Conservation (phyloP, 2,113 vertebrate species). For the Phainopepla nitens region DNA sequence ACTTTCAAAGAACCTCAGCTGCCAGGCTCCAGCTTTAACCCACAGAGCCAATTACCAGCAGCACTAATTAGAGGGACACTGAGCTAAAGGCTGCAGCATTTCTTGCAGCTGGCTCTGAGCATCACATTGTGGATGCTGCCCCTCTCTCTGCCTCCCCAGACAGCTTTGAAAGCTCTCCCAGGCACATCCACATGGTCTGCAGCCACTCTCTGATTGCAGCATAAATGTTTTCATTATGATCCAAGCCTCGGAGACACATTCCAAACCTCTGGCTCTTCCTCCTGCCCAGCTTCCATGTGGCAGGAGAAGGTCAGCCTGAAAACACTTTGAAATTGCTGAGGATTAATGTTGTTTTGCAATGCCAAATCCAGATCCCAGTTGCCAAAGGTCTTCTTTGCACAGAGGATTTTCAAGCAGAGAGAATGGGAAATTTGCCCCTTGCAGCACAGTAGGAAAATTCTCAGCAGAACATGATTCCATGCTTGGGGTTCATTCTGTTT, state of each 20-base stretch:
- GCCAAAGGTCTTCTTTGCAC: neutral
- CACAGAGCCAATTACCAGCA: neutral
- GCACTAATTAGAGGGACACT: neutral
- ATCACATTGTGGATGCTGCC: neutral
- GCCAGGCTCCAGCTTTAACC: neutral
- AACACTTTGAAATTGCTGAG: neutral
- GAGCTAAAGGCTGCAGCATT: neutral
- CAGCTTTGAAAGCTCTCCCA: neutral
- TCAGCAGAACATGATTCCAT: neutral
- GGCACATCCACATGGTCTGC: neutral
- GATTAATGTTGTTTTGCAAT: neutral
- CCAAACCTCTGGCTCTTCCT: neutral
- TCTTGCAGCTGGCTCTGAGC: neutral
- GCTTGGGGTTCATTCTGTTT: neutral
- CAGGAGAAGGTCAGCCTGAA: neutral
- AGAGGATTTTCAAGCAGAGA: conserved; percentile 42
- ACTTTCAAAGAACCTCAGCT: neutral
- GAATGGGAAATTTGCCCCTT: neutral
- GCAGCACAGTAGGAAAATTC: neutral
- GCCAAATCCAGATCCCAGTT: neutral
- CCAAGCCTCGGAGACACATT: neutral
- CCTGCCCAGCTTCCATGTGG: neutral
- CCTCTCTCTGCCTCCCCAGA: neutral
- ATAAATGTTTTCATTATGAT: neutral
- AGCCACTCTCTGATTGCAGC: neutral